A percentile compares a stretch with the other conserved stretches of the same genome.
Evolutionary conservation across 1,140 invertebrate species (phyloP).

Genomic region (Drosophila obscura): DNA sequence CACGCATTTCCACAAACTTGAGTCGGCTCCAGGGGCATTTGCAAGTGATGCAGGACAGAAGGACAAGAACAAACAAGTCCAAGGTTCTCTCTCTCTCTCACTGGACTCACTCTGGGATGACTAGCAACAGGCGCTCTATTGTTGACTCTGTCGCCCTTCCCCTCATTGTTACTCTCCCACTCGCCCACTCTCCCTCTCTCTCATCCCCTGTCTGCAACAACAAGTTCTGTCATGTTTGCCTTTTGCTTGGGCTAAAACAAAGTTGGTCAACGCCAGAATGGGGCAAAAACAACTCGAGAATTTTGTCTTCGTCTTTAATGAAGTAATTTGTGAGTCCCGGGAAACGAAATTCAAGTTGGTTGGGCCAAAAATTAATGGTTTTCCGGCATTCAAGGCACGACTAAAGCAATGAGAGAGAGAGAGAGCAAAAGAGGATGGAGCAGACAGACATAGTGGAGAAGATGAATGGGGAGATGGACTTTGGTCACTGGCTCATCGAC

Average conservation of each 20-base stretch:
- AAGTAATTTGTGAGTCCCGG: slow-evolving; percentile 37
- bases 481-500: slow-evolving; percentile 8
- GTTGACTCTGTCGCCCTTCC: slow-evolving; percentile 31
- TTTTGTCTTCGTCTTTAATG: slow-evolving; percentile 36
- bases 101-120: too few species aligned
- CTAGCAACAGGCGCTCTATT: slow-evolving; percentile 52
- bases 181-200: too few species aligned
- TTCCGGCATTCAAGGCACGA: too few species aligned
- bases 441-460: neutral
- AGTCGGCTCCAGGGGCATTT: too few species aligned
- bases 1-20: too few species aligned
- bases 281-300: slow-evolving; percentile 7
- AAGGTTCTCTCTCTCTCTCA: too few species aligned
- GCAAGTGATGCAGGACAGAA: too few species aligned
- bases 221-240: slow-evolving; percentile 25
- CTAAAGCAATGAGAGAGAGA: neutral
- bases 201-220: too few species aligned
- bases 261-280: slow-evolving; percentile 7
- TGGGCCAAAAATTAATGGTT: slow-evolving; percentile 13
- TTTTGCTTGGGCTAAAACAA: slow-evolving; percentile 37
- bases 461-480: slow-evolving; percentile 1
- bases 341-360: slow-evolving; percentile 14
- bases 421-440: neutral
- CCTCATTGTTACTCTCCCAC: too few species aligned
- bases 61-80: too few species aligned